Evolutionary conservation across 64 coral and sea anemone species (phyloP).

Genomic region (Cladopsammia gracilis): DNA sequence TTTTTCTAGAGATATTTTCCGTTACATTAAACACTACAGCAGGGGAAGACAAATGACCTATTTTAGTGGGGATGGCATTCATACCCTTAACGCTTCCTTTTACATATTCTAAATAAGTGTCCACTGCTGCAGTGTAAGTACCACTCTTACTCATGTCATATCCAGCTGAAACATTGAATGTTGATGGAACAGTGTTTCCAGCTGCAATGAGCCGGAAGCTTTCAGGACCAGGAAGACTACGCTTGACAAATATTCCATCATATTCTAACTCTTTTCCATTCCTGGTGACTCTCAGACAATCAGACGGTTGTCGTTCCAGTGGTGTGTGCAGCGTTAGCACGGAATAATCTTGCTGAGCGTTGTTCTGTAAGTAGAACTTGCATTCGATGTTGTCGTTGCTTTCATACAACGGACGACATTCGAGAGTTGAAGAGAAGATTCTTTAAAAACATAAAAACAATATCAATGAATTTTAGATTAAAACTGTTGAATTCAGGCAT

Average conservation of each 20-base stretch:
- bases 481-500: too few species aligned
- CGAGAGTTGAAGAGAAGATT: not conserved
- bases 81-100: too few species aligned
- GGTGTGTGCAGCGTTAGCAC: not conserved
- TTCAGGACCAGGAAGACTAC: not conserved
- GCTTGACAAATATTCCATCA: not conserved
- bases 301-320: not conserved
- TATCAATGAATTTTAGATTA: too few species aligned
- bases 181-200: not conserved
- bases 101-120: not conserved
- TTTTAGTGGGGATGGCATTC: too few species aligned
- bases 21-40: too few species aligned
- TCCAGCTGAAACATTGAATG: not conserved
- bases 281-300: not conserved
- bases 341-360: not conserved
- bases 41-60: too few species aligned
- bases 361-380: not conserved
- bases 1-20: too few species aligned
- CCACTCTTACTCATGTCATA: not conserved
- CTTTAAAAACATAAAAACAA: not conserved
- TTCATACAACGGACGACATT: not conserved
- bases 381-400: not conserved
- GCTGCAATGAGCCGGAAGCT: not conserved
- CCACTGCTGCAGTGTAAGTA: too few species aligned
- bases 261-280: not conserved